phyloP scores from a whole-genome alignment of 2,888 invertebrate species.

The Parasteatoda lunata region DNA sequence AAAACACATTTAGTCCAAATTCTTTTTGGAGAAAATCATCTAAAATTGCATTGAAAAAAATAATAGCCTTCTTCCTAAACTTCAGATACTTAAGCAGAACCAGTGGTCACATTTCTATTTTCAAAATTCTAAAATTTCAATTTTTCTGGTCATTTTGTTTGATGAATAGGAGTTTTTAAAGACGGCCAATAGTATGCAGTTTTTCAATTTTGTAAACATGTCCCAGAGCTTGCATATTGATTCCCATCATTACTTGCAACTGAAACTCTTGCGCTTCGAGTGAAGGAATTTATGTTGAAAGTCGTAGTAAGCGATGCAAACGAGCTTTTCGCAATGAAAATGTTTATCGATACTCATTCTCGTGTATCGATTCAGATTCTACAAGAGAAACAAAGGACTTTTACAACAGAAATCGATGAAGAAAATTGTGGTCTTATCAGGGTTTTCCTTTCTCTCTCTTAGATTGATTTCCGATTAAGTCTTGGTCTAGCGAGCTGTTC shows the following conservation, averaged over 20 bases:
- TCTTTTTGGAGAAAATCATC: too few species aligned
- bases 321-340: constrained; percentile 56
- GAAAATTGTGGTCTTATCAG: constrained; percentile 60
- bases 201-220: too few species aligned
- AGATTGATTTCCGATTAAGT: constrained; percentile 59
- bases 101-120: too few species aligned
- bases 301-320: constrained; percentile 23
- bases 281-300: neutral
- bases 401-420: constrained; percentile 56
- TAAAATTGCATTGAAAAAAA: too few species aligned
- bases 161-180: too few species aligned
- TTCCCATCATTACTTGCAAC: constrained; percentile 3
- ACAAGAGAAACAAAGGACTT: constrained; percentile 43
- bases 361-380: constrained; percentile 33
- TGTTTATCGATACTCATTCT: constrained; percentile 53
- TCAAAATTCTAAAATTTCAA: too few species aligned
- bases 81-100: too few species aligned
- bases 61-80: too few species aligned
- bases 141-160: too few species aligned
- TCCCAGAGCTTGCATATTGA: neutral
- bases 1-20: too few species aligned
- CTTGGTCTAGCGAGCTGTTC: constrained; percentile 25
- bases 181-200: too few species aligned
- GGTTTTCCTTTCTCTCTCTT: constrained; percentile 45
- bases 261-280: constrained; percentile 15